A percentile compares a stretch with the other conserved stretches of the same genome.
Conservation (phyloP, 2,113 vertebrate species). For the Oncorhynchus gorbuscha region DNA sequence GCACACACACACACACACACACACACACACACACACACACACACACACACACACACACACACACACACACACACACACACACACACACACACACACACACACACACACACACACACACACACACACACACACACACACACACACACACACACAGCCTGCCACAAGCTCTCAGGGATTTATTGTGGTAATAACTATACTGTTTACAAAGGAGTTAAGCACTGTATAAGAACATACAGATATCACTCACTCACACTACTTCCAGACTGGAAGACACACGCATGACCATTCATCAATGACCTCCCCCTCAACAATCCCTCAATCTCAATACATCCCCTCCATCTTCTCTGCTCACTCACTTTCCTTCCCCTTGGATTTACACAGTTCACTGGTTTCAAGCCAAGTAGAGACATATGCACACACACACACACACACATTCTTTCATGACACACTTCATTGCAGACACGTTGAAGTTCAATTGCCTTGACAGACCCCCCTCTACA, state of each 20-base stretch:
- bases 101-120: too few relatives aligned
- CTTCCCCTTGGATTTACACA: conserved; percentile 16
- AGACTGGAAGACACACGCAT: background rate
- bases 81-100: too few relatives aligned
- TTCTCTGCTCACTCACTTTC: conserved; percentile 25
- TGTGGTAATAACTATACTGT: too few relatives aligned
- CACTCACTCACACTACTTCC: background rate
- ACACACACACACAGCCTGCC: too few relatives aligned
- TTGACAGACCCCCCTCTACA: conserved; percentile 14
- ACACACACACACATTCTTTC: conserved; percentile 41
- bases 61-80: too few relatives aligned
- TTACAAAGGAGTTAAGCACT: too few relatives aligned
- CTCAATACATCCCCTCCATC: background rate
- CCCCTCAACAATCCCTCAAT: conserved; percentile 21
- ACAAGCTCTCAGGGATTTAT: too few relatives aligned
- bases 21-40: too few relatives aligned
- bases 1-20: too few relatives aligned
- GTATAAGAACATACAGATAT: background rate
- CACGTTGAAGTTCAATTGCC: conserved; percentile 65
- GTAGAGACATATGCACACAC: conserved; percentile 25
- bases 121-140: too few relatives aligned
- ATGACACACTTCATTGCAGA: conserved; percentile 71
- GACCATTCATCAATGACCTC: conserved; percentile 30
- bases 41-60: too few relatives aligned
- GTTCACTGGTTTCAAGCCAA: conserved; percentile 21